Evolutionary conservation across 2,888 invertebrate species (phyloP).

Genomic region (Sminthurides aquaticus): DNA sequence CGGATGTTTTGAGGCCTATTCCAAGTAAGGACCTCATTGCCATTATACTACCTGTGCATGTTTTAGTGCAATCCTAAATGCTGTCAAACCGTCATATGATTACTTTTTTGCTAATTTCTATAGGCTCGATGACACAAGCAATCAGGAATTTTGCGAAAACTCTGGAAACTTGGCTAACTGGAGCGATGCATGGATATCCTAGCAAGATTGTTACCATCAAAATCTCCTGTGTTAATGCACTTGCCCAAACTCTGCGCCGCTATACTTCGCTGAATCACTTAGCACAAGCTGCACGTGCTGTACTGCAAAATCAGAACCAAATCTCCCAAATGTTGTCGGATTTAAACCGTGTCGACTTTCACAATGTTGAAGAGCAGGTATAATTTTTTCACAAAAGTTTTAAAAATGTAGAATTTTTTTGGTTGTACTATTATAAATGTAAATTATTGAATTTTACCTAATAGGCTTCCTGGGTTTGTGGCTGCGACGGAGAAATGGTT

Average conservation of each 20-base stretch:
- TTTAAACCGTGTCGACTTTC: conserved; percentile 94
- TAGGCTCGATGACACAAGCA: conserved; percentile 77
- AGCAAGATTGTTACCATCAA: conserved; percentile 44
- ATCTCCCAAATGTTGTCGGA: conserved; percentile 95
- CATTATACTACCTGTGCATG: too few species aligned
- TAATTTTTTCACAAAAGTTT: too few species aligned
- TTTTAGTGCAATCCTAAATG: background rate
- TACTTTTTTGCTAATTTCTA: too few species aligned
- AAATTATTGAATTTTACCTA: conserved; percentile 18
- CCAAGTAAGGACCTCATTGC: conserved; percentile 58
- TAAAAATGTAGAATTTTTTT: too few species aligned
- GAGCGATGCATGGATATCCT: conserved; percentile 76
- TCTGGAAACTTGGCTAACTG: conserved; percentile 77
- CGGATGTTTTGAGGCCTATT: conserved; percentile 89
- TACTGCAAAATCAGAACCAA: conserved; percentile 87
- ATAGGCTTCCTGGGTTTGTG: conserved; percentile 95
- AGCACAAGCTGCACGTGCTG: conserved; percentile 90
- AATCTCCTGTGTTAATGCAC: conserved; percentile 73
- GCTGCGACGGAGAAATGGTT: conserved; percentile 79
- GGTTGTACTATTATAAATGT: background rate
- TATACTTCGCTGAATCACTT: conserved; percentile 96
- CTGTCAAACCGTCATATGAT: too few species aligned
- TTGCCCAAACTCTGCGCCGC: conserved; percentile 87
- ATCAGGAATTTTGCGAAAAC: conserved; percentile 89
- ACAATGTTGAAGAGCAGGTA: conserved; percentile 82